Evolutionary conservation across 2,113 vertebrate species (phyloP).

Genomic region (Pelodiscus sinensis): DNA sequence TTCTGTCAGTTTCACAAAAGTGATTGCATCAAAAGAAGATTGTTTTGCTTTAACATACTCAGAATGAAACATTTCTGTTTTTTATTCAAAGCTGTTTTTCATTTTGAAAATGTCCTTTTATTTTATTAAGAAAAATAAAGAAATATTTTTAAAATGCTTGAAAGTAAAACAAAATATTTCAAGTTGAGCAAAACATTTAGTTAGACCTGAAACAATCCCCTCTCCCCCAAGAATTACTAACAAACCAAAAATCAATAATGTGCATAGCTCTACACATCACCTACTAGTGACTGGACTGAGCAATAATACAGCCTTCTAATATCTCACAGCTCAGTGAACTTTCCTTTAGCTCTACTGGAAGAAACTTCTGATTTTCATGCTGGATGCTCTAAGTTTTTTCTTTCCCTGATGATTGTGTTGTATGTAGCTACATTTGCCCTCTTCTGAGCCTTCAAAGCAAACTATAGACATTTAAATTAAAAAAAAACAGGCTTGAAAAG

Average conservation of each 20-base stretch:
- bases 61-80: not conserved
- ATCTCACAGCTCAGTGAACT: not conserved
- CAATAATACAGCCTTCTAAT: not conserved
- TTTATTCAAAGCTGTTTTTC: not conserved
- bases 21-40: not conserved
- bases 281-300: not conserved
- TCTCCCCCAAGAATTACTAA: not conserved
- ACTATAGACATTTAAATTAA: conserved; percentile 41
- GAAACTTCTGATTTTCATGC: conserved; percentile 1
- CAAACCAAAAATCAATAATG: not conserved
- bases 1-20: not conserved
- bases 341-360: not conserved
- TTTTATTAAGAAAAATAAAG: not conserved
- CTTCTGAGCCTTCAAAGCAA: not conserved
- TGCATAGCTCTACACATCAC: not conserved
- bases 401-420: not conserved
- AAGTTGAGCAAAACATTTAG: not conserved
- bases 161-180: not conserved
- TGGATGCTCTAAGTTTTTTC: not conserved
- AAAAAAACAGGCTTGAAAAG: not conserved
- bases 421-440: not conserved
- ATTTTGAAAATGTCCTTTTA: no score
- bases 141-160: not conserved
- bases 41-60: not conserved
- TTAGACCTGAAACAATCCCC: not conserved